phyloP scores from a whole-genome alignment of 2,113 vertebrate genomes.

The Thamnaconus septentrionalis region DNA sequence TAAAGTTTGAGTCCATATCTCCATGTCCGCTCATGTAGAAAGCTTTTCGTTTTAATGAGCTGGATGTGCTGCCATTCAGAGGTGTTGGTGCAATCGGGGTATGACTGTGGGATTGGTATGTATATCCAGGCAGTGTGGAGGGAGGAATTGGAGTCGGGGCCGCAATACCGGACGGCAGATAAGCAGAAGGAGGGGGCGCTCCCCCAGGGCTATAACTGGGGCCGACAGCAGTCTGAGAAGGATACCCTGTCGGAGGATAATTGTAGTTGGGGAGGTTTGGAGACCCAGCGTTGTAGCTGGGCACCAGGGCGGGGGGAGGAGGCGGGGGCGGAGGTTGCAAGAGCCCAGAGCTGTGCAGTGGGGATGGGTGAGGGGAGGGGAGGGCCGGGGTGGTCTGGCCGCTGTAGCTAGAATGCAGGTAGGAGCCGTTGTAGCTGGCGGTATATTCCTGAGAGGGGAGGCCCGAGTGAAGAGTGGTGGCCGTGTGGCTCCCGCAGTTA shows the following conservation, averaged over 20 bases:
- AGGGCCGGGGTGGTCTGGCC: slow-evolving; percentile 90
- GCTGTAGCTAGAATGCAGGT: slow-evolving; percentile 93
- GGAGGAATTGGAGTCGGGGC: slow-evolving; percentile 94
- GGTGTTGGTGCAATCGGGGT: slow-evolving; percentile 91
- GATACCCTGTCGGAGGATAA: slow-evolving; percentile 91
- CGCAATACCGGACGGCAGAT: slow-evolving; percentile 95
- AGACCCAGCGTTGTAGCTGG: slow-evolving; percentile 91
- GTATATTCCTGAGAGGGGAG: slow-evolving; percentile 98
- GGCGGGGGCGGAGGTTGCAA: slow-evolving; percentile 89
- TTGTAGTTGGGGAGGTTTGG: slow-evolving; percentile 94
- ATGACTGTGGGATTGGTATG: slow-evolving; percentile 92
- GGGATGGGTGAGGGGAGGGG: slow-evolving; percentile 94
- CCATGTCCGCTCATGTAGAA: slow-evolving; percentile 98
- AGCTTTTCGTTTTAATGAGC: slow-evolving; percentile 98
- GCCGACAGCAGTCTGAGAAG: slow-evolving; percentile 91
- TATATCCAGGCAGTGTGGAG: slow-evolving; percentile 91
- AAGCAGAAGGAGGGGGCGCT: slow-evolving; percentile 89
- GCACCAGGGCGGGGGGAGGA: slow-evolving; percentile 86
- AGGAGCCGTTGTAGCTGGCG: slow-evolving; percentile 92
- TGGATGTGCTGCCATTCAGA: slow-evolving; percentile 91
- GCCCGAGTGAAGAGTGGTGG: slow-evolving; percentile 90
- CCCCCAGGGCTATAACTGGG: slow-evolving; percentile 93
- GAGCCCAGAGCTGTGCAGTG: slow-evolving; percentile 93
- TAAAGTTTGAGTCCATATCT: slow-evolving; percentile 96
- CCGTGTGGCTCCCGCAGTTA: slow-evolving; percentile 94